Conservation (phyloP, 2,113 vertebrate species). For the Ammospiza nelsoni region DNA sequence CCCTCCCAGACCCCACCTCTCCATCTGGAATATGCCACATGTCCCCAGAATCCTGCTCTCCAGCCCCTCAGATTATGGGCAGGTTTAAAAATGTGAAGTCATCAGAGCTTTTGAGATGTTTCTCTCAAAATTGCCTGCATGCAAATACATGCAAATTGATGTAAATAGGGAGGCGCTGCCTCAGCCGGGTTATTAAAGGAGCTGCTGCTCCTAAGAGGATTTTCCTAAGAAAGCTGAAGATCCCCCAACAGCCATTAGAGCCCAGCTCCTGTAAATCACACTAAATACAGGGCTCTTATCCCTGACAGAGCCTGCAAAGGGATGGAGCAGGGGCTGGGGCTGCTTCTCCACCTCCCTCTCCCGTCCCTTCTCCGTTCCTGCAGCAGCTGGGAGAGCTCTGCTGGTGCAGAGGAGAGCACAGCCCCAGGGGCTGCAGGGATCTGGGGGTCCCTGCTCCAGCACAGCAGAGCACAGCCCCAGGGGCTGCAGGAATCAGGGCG, state of each 20-base stretch:
- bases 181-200: slow-evolving; percentile 43
- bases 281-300: neutral
- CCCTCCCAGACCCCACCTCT: neutral
- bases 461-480: too few relatives aligned
- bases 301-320: neutral
- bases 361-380: neutral
- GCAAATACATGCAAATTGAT: slow-evolving; percentile 59
- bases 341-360: neutral
- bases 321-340: neutral
- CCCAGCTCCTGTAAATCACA: slow-evolving; percentile 19
- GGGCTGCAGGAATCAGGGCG: too few relatives aligned
- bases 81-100: neutral
- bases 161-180: slow-evolving; percentile 32
- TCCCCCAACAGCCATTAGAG: slow-evolving; percentile 42
- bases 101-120: neutral
- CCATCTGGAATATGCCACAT: fast-evolving
- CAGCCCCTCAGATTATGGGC: neutral
- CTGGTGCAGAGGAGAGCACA: neutral
- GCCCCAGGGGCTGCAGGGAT: neutral
- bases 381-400: neutral
- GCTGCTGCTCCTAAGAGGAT: slow-evolving; percentile 54
- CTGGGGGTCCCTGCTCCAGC: neutral
- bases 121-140: slow-evolving; percentile 14
- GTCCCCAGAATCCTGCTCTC: neutral
- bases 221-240: slow-evolving; percentile 50